Evolutionary conservation across 2,113 vertebrate species (phyloP), one percentile per base, ranked within the genome.

Genomic region (Poeciliopsis occidentalis): DNA sequence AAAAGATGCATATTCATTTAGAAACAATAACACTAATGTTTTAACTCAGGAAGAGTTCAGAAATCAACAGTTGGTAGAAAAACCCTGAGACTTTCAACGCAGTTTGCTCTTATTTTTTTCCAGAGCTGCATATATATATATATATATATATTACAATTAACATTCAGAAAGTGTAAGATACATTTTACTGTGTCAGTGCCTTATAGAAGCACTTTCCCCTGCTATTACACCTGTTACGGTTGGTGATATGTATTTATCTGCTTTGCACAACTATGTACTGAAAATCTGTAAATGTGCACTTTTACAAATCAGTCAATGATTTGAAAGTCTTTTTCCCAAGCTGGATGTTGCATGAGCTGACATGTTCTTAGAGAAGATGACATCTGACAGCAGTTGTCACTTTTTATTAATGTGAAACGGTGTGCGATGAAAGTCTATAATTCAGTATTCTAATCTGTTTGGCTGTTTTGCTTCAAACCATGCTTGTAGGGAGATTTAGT

Each of bases 361-460:
- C 22, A 32, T 71, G 37, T 30, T n/a, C 3, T 39, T n/a, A 57
- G 57, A 39, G 63, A 66, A 67, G 69, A 86, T 68, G 69, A 67
- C 19, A 32, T 34, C 66, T 73, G 51, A 76, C 60, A 61, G 57
- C 22, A 4, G 1, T 57, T 70, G 72, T 47, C 24, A 34, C 15
- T 63, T 62, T 54, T 72, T 15, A 69, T 69, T 47, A 19, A 57
- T 57, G 64, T 24, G 26, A 84, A 60, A 34, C 29, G 51, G 77
- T 27, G 12, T 32, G 63, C 54, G 24, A 4, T 31, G 7, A 54
- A 47, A 67, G 51, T 1, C 30, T 37, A 22, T 69, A 61, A 76
- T 84, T 37, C 30, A 69, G 76, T 75, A 67, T 70, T 77, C 19
- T n/a, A 63, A 73, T 75, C 60, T 27, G 5, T 47, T 47, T 19